Evolutionary conservation across 2,797 vertebrate genomes (phyloP).

Genomic region (Chelonia mydas): DNA sequence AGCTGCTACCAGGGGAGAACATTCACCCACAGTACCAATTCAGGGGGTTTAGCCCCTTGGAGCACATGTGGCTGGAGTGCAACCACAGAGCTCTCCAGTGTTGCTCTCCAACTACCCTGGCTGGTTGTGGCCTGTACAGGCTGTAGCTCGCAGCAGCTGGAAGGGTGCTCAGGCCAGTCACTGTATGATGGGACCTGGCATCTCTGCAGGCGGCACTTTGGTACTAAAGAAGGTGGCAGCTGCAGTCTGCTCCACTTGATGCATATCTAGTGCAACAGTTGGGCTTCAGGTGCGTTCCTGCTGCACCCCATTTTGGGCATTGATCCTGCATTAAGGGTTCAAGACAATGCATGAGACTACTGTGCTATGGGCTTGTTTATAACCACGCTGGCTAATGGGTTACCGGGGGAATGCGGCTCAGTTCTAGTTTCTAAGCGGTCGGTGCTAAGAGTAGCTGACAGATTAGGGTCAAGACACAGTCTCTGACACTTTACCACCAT

Average conservation of each 20-base stretch:
- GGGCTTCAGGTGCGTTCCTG: not conserved
- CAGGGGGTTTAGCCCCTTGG: not conserved
- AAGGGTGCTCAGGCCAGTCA: not conserved
- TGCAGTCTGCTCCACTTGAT: not conserved
- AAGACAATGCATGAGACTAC: not conserved
- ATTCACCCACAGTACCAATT: not conserved
- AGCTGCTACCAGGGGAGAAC: not conserved
- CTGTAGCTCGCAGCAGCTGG: not conserved
- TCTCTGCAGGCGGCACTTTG: not conserved
- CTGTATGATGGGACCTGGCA: not conserved
- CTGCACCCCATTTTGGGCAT: not conserved
- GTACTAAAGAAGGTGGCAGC: not conserved
- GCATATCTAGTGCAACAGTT: accelerated
- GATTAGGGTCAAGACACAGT: not conserved
- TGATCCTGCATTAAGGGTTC: not conserved
- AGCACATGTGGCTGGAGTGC: not conserved
- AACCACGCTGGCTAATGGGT: not conserved
- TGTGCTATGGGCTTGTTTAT: not conserved
- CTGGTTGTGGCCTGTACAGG: not conserved
- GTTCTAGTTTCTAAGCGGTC: not conserved
- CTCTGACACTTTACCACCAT: not conserved
- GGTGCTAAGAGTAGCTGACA: not conserved
- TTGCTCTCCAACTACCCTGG: not conserved
- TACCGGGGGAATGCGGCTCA: not conserved
- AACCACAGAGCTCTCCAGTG: not conserved